Evolutionary conservation across 2,888 invertebrate species (phyloP).

Genomic region (Dasysyrphus tricinctus): DNA sequence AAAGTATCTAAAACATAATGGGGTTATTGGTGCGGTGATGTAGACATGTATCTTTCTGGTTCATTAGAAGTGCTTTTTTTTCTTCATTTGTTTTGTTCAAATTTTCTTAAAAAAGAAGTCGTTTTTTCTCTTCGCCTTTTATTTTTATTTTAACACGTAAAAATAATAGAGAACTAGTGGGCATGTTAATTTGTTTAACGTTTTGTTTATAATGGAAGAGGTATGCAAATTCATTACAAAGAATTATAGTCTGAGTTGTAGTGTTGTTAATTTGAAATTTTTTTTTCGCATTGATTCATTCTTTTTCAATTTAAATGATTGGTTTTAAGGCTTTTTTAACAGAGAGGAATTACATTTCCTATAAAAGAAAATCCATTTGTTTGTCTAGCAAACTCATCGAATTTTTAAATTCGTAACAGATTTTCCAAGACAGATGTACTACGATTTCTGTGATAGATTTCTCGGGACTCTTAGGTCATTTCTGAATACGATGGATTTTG

Average conservation of each 20-base stretch:
- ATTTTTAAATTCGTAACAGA: too few relatives aligned
- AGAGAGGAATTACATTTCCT: too few relatives aligned
- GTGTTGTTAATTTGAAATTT: background rate
- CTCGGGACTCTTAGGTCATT: too few relatives aligned
- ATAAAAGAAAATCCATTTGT: too few relatives aligned
- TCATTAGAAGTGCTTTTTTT: conserved; percentile 43
- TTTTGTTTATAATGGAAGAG: conserved; percentile 50
- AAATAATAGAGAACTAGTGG: conserved; percentile 4
- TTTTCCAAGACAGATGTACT: too few relatives aligned
- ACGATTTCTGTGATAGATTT: too few relatives aligned
- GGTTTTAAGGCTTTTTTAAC: too few relatives aligned
- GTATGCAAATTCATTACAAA: conserved; percentile 61
- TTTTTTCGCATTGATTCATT: too few relatives aligned
- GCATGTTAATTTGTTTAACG: conserved; percentile 58
- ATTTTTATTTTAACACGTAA: conserved; percentile 1
- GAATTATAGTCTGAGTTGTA: conserved; percentile 24
- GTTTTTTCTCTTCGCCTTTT: background rate
- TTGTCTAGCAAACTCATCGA: too few relatives aligned
- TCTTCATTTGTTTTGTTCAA: background rate
- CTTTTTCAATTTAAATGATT: too few relatives aligned
- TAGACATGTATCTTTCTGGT: conserved; percentile 41
- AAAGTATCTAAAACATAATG: conserved; percentile 45
- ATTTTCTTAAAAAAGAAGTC: conserved; percentile 33
- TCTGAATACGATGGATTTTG: too few relatives aligned
- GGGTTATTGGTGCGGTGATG: conserved; percentile 48